phyloP scores from a whole-genome alignment of 2,113 vertebrate genomes.

The Arizona elegans region DNA sequence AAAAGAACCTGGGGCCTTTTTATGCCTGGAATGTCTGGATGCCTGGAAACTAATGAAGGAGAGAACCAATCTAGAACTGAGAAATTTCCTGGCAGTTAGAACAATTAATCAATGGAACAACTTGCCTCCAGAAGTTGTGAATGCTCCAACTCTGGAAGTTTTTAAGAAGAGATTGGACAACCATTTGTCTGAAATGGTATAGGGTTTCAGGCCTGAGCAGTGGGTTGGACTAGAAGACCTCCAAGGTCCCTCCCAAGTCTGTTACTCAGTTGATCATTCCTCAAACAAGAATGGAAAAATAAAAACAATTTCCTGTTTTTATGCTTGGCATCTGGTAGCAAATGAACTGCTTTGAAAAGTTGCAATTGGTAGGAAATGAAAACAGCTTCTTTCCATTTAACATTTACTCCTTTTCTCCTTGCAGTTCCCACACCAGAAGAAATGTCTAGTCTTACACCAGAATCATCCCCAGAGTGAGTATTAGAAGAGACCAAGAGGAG shows the following conservation, averaged over 20 bases:
- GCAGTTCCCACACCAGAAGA: conserved; percentile 91
- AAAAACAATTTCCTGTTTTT: neutral
- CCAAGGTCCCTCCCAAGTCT: neutral
- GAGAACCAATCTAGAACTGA: neutral
- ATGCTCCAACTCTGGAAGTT: neutral
- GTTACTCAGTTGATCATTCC: neutral
- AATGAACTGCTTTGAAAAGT: neutral
- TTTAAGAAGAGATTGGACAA: neutral
- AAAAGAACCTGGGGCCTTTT: neutral
- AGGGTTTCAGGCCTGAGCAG: neutral
- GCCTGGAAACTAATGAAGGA: neutral
- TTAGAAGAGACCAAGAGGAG: neutral
- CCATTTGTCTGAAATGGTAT: neutral
- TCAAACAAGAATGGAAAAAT: neutral
- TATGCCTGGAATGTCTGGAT: neutral
- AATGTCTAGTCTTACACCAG: conserved; percentile 91
- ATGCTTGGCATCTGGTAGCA: neutral
- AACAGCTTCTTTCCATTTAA: neutral
- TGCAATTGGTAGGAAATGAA: neutral
- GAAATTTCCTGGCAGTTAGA: neutral
- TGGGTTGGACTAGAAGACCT: neutral
- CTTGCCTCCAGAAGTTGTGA: neutral
- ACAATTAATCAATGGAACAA: neutral
- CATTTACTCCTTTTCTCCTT: neutral
- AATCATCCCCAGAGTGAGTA: conserved; percentile 93